Conservation (phyloP, 2,888 invertebrate species). For the Calliopum simillimum region DNA sequence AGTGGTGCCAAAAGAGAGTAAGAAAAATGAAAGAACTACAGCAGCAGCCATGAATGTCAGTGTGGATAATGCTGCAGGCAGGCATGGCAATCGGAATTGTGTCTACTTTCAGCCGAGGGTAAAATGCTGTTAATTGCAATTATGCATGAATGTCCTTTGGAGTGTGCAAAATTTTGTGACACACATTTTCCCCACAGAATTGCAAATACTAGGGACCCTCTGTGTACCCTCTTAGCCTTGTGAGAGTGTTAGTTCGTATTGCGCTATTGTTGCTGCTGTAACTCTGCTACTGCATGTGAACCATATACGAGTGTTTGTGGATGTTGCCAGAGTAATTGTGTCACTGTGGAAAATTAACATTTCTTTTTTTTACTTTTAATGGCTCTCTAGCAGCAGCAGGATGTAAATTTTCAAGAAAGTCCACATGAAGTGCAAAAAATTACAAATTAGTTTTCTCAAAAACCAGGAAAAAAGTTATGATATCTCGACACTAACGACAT, state of each 20-base stretch:
- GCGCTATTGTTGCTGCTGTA: too few species aligned
- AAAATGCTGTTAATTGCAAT: slow-evolving; percentile 32
- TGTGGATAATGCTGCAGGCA: not conserved
- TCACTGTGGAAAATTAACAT: slow-evolving; percentile 8
- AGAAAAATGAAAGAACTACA: too few species aligned
- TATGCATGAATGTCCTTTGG: slow-evolving; percentile 33
- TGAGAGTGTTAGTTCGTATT: not conserved
- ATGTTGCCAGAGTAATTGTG: slow-evolving; percentile 23
- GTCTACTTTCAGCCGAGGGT: slow-evolving; percentile 4
- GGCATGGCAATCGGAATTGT: slow-evolving; percentile 27
- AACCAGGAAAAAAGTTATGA: not conserved
- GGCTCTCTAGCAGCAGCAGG: too few species aligned
- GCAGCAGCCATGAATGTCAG: too few species aligned
- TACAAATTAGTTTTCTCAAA: not conserved
- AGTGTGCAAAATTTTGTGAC: slow-evolving; percentile 28
- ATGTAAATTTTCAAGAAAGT: too few species aligned
- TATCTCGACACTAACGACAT: too few species aligned
- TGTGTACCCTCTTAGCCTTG: slow-evolving; percentile 6
- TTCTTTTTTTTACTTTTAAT: too few species aligned
- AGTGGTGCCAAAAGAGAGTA: not conserved
- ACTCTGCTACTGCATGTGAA: too few species aligned
- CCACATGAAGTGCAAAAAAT: too few species aligned
- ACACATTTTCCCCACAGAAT: slow-evolving; percentile 21
- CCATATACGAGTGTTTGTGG: too few species aligned
- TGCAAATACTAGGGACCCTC: not conserved